Evolutionary conservation across 2,113 vertebrate genomes (phyloP), one percentile per base, ranked within the genome.

Genomic region (Pseudopodoces humilis): DNA sequence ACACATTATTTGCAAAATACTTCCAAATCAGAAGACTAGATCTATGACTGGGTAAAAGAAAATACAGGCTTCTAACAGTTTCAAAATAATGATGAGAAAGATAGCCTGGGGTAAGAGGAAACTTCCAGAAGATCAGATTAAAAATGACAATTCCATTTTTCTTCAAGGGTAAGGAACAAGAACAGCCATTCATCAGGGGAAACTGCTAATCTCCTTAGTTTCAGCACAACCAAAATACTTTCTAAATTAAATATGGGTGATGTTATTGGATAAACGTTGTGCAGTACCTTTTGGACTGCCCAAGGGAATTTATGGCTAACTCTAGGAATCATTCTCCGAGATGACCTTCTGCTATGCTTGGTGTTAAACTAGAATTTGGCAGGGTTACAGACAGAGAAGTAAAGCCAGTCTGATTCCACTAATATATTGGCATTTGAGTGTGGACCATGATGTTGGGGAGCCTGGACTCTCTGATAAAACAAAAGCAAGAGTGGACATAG

Each of bases 121-220:
- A 86, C 41, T 68, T 93, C 47, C 64, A 74, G 78, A 50, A 46
- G 64, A 95, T 83, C 44, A 80, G 43, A 95, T 90, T 83, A 74
- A 93, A 90, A 86, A 59, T 68, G 75, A 81, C 85, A 95, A 88
- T 86, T 86, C 68, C 35, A 55, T 77, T 67, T 90, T 83, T 49
- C 68, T 90, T 70, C 41, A 86, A 81, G 88, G 60, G 15, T 68
- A 82, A 82, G 76, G 80, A 91, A 79, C 22, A 67, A 1, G 1
- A 92, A 56, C 59, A 78, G 52, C 30, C 64, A 90, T 78, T 82
- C 60, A 76, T 60, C 37, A 58, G 16, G 30, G 41, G 52, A 88
- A 97, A 77, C 31, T 33, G 21, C n/a, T 88, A 43, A 83, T 52
- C 71, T 92, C 64, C 79, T 86, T 78, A 39, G 75, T 74, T 89